Base-by-base conservation (phyloP, 2,888 invertebrate genomes). In the Orthosia incerta region DNA sequence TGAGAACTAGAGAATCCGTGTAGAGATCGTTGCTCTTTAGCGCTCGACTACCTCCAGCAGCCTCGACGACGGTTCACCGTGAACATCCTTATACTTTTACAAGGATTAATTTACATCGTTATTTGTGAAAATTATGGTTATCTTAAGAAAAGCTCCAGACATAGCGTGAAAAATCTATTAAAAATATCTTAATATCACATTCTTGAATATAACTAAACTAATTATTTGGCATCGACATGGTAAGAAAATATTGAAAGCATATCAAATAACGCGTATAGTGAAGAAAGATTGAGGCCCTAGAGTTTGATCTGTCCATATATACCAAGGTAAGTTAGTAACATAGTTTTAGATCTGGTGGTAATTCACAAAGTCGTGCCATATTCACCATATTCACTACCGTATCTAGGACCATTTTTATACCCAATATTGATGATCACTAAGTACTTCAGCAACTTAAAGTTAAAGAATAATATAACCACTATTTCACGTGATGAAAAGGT, bases 21-120 rank as follows among this genome's bases (percentile, higher is more conserved):
- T 61, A 69, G 82, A 79, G 79, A 79, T 82, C 77, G 66, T 82
- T 76, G 79, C 70, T 76, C 82, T 82, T 66, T 82, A 70, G 65
- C 69, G 82, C 79, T 76, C 77, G 82, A 82, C 76, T 69, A 79
- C 61, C 70, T 82, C 55, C 56, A 74, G 23, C 64, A 80, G 48
- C 75, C 60, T 64, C 63, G 48, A 64, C n/a, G n/a, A 76, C 20
- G 20, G 20, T 20, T 56, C 26, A 51, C 55, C 39, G 64, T 45
- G 48, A 81, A 56, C n/a, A 64, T 75, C 64, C 82, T 68, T 65
- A 56, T 20, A 55, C 80, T 31, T 26, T 20, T 23, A 56, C n/a
- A 67, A 9, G n/a, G 39, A 62, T 66, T 26, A 45, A 13, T 13
- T 23, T 51, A 67, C 55, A 63, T 46, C 9, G 20, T 55, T 55